Percentiles rank a stretch among this genome's conserved stretches.
Evolutionary conservation across 2,888 invertebrate species (phyloP).

Genomic region (Drosophila paracracens): DNA sequence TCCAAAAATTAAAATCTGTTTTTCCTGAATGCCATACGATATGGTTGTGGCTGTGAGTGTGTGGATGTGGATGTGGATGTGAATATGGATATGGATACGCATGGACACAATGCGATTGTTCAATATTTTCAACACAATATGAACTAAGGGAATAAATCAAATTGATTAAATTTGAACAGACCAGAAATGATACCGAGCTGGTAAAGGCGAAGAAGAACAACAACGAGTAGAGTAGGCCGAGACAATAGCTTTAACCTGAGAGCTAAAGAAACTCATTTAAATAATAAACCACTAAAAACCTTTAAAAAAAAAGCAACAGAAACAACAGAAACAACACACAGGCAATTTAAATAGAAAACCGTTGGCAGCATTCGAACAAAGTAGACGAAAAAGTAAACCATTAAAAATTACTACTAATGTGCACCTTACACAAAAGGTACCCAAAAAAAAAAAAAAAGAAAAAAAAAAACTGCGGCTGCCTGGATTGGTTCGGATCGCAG

Average conservation of each 20-base stretch:
- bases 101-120: constrained; percentile 65
- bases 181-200: constrained; percentile 56
- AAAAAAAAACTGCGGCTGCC: constrained; percentile 5
- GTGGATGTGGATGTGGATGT: constrained; percentile 8
- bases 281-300: constrained; percentile 73
- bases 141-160: constrained; percentile 79
- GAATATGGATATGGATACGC: constrained; percentile 52
- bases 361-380: constrained; percentile 66
- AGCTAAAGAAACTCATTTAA: constrained; percentile 57
- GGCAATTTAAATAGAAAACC: constrained; percentile 63
- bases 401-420: constrained; percentile 84
- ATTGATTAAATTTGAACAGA: constrained; percentile 81
- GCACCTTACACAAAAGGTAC: constrained; percentile 78
- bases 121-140: constrained; percentile 79
- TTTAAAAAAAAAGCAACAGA: constrained; percentile 22
- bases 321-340: constrained; percentile 47
- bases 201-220: constrained; percentile 18
- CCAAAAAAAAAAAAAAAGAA: not conserved
- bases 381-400: constrained; percentile 80
- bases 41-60: constrained; percentile 39
- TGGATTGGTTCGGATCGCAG: constrained; percentile 49
- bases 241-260: constrained; percentile 35
- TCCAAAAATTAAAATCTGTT: constrained; percentile 55
- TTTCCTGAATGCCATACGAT: constrained; percentile 67
- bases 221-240: constrained; percentile 27